Evolutionary conservation across 1,140 invertebrate species (phyloP), one percentile per base, ranked within the genome.

Genomic region (Drosophila pseudoananassae): DNA sequence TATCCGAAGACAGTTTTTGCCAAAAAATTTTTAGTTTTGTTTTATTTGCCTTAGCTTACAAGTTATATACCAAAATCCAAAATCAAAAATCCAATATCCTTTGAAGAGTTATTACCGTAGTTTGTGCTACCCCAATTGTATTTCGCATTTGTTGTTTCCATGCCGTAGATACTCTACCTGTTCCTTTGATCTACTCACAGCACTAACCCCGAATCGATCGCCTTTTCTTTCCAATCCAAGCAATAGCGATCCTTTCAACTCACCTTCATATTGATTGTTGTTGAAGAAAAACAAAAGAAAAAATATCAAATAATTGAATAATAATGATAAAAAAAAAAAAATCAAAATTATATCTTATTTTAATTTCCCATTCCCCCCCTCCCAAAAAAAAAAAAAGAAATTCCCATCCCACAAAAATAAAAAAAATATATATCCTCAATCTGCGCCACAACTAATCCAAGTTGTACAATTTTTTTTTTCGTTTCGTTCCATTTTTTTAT

Each of bases 381-480:
- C 50, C 40, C 63, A 52, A 60, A 53, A 56, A 25, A 40, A 59
- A 45, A 55, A n/a, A n/a, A n/a, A n/a, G n/a, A n/a, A n/a, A n/a
- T n/a, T n/a, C n/a, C n/a, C n/a, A 70, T 50, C 61, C 46, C 45
- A 57, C 63, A 53, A 54, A 58, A 70, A 56, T 49, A 60, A 51
- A 68, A 46, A 60, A 45, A 58, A 61, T 57, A 59, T 57, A 59
- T 15, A 15, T 15, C 40, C 50, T 56, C 43, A 55, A 70, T 70
- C 59, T 82, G 80, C 74, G 83, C 70, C 78, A 60, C 82, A 88
- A 88, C 78, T 78, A 87, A 82, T 82, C 75, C 63, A 81, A 88
- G 83, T 87, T 88, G 83, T 78, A 78, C 78, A 87, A 78, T 88
- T 85, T 85, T 88, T 87, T 40, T 87, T 88, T 88, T 79, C 50